A percentile compares a stretch with the other conserved stretches of the same genome.
Evolutionary conservation across 2,113 vertebrate species (phyloP).

Genomic region (Promerops cafer): DNA sequence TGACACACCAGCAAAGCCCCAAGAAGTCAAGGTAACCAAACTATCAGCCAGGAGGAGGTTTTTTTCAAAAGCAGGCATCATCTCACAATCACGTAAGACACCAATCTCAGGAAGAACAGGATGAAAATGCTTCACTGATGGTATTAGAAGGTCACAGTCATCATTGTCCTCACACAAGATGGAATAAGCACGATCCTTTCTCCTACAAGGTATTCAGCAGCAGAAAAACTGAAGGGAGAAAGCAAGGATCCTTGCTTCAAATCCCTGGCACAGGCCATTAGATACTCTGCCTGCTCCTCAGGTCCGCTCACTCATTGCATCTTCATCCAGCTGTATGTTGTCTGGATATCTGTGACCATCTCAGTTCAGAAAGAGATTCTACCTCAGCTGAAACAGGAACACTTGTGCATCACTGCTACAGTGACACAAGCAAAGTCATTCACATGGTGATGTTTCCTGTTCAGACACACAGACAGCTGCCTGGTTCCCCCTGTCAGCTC

Average conservation of each 20-base stretch:
- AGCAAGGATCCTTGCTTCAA: not conserved
- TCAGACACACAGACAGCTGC: not conserved
- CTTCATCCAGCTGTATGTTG: rapidly evolving
- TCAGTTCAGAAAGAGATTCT: not conserved
- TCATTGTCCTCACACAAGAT: not conserved
- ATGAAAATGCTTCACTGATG: not conserved
- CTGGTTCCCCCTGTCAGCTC: not conserved
- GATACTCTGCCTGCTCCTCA: not conserved
- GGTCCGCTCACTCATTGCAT: not conserved
- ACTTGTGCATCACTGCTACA: not conserved
- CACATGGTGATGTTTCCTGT: not conserved
- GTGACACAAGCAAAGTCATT: not conserved
- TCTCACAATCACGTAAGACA: not conserved
- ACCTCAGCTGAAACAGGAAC: not conserved
- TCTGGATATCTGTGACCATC: not conserved
- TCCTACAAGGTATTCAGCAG: not conserved
- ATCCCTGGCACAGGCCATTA: not conserved
- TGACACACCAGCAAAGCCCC: not conserved
- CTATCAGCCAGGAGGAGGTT: not conserved
- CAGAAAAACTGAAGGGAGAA: not conserved
- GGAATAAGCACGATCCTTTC: not conserved
- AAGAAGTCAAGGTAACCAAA: not conserved
- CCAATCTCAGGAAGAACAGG: not conserved
- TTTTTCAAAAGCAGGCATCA: not conserved
- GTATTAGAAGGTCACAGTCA: not conserved